Evolutionary conservation across 2,113 vertebrate genomes (phyloP), one percentile per base, ranked within the genome.

Genomic region (Pterocles gutturalis): DNA sequence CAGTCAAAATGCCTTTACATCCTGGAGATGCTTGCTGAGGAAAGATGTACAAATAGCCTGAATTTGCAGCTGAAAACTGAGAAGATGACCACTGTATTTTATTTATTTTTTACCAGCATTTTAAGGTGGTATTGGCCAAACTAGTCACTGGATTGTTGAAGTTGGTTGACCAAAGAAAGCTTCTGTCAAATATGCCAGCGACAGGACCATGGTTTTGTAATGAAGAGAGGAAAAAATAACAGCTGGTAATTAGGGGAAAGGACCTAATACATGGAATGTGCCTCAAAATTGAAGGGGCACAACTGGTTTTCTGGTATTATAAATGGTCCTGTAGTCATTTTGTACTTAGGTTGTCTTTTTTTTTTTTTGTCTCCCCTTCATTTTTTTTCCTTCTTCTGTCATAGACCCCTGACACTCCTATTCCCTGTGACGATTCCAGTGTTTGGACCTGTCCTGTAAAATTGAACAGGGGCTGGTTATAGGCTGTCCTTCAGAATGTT

Each of bases 381-480:
- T 31, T 21, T 43, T 46, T 14, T 17, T 15, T 2, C 4, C 8
- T 46, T 1, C 5, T 62, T 28, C 36, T 45, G 13, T 58, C 53
- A 15, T 14, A 64, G 43, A 24, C 10, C 5, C 10, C 28, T 61
- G 36, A 36, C 5, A 61, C 24, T 9, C 0, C 0, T 75, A 11
- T 61, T 87, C 19, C 36, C 49, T 36, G 7, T 33, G 29, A 19
- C 24, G 45, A 8, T 60, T 78, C 8, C 11, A 25, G 36, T 54
- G 15, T 61, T 92, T 70, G 34, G 33, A 73, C 13, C 13, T 72
- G 7, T 48, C 28, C 53, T 83, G 66, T 48, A n/a, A 80, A 83
- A 46, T 53, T 17, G 26, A 8, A 11, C 13, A 53, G 38, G 45
- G 45, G 11, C 46, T 61, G 29, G 20, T 55, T 75, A 17, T 17